These are phyloP conservation scores for Automeris io DNA, from an alignment of 2,888 invertebrate species.

Conservation along the genomic window DNA sequence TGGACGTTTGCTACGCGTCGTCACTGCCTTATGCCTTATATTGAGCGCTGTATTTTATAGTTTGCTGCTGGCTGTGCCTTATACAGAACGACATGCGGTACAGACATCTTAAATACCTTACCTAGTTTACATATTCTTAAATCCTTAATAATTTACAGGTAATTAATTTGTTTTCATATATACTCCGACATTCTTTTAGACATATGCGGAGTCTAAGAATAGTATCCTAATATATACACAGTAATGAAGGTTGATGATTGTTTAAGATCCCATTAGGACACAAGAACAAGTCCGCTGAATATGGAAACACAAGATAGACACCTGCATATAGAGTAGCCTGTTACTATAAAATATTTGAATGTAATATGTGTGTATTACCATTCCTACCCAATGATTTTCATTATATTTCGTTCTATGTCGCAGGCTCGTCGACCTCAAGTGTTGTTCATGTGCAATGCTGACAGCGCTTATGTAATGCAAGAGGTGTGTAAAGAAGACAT, in stretches of 20 bases:
- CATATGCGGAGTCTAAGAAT: background rate
- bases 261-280: background rate
- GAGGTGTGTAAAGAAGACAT: constrained; percentile 82
- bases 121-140: too few species aligned
- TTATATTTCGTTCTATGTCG: background rate
- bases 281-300: background rate
- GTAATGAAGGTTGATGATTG: background rate
- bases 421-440: constrained; percentile 79
- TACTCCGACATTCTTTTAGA: background rate
- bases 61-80: constrained; percentile 81
- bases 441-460: constrained; percentile 82
- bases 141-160: too few species aligned
- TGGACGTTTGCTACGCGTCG: constrained; percentile 81
- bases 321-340: constrained; percentile 2
- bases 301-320: background rate
- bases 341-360: too few species aligned
- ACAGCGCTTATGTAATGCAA: constrained; percentile 84
- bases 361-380: background rate
- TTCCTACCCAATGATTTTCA: background rate
- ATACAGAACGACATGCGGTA: constrained; percentile 78
- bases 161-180: too few species aligned
- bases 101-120: too few species aligned
- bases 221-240: background rate
- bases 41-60: constrained; percentile 83
- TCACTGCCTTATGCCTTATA: constrained; percentile 82